Evolutionary conservation across 2,113 vertebrate genomes (phyloP).

Genomic region (Myodes glareolus): DNA sequence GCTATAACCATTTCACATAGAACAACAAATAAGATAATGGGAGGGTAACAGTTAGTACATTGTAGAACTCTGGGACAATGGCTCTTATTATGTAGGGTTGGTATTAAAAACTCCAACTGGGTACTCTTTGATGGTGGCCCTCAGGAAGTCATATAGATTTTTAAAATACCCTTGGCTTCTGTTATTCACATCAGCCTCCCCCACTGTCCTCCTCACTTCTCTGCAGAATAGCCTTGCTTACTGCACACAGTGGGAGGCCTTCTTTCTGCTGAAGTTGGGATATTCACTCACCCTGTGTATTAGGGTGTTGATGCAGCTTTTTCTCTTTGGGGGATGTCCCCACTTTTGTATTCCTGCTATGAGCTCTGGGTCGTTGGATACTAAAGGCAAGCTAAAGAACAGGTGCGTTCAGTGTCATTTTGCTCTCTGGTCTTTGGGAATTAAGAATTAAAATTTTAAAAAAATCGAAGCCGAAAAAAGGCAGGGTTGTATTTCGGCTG

Average conservation of each 20-base stretch:
- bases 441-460: neutral
- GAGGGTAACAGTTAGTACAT: neutral
- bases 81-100: neutral
- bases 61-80: neutral
- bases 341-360: slow-evolving; percentile 37
- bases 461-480: neutral
- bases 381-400: slow-evolving; percentile 40
- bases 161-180: neutral
- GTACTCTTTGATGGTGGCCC: slow-evolving; percentile 31
- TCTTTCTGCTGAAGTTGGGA: slow-evolving; percentile 60
- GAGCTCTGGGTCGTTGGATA: neutral
- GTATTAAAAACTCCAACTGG: neutral
- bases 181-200: neutral
- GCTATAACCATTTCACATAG: neutral
- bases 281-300: slow-evolving; percentile 37
- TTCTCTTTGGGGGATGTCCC: neutral
- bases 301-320: slow-evolving; percentile 7
- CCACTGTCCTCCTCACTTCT: slow-evolving; percentile 22
- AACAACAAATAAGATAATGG: neutral
- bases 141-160: neutral
- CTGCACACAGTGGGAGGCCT: slow-evolving; percentile 10
- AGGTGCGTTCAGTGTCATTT: slow-evolving; percentile 35
- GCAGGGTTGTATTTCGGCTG: neutral
- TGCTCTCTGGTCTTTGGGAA: neutral
- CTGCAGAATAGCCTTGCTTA: slow-evolving; percentile 46